Conservation (phyloP, 2,888 invertebrate species). For the Leptinotarsa peninsularis region DNA sequence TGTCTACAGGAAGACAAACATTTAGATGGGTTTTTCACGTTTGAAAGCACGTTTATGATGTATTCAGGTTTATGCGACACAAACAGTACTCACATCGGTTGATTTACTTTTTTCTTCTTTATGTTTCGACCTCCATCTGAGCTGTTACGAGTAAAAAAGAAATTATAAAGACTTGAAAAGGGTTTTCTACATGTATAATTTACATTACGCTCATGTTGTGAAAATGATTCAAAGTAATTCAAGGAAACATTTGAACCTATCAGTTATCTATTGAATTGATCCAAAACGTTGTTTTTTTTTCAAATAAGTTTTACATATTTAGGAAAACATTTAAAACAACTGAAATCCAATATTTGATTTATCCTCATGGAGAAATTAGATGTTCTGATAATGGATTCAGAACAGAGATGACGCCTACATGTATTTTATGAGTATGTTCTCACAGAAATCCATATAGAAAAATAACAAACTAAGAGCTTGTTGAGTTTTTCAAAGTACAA, state of each 20-base stretch:
- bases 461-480: too few relatives aligned
- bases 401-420: too few relatives aligned
- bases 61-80: slow-evolving; percentile 21
- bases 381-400: too few relatives aligned
- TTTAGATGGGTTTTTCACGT: slow-evolving; percentile 12
- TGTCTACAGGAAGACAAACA: slow-evolving; percentile 5
- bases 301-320: too few relatives aligned
- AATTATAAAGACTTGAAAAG: background rate
- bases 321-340: too few relatives aligned
- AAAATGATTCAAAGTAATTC: background rate
- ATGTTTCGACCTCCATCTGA: background rate
- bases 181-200: background rate
- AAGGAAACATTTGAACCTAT: background rate
- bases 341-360: too few relatives aligned
- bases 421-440: too few relatives aligned
- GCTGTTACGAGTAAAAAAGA: slow-evolving; percentile 10
- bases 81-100: slow-evolving; percentile 23
- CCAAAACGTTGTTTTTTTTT: too few relatives aligned
- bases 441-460: too few relatives aligned
- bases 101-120: slow-evolving; percentile 6
- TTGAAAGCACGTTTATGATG: slow-evolving; percentile 22
- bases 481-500: too few relatives aligned
- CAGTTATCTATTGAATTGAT: too few relatives aligned
- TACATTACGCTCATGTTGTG: background rate
- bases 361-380: too few relatives aligned